These are phyloP conservation scores for Habropoda laboriosa DNA, from an alignment of 1,140 invertebrate genomes.

Conservation along the genomic window DNA sequence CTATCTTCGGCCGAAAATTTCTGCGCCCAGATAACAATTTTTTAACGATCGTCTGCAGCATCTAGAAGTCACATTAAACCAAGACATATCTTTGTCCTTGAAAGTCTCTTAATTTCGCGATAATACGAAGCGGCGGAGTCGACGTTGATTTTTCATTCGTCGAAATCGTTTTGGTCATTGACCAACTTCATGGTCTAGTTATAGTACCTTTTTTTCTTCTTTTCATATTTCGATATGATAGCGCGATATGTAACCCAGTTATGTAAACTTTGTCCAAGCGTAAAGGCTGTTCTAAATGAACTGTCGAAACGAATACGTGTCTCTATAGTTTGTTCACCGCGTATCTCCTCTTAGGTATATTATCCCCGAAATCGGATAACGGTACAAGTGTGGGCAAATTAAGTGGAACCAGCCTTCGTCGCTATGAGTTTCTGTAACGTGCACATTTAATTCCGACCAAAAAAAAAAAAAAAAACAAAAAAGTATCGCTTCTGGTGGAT, in stretches of 20 bases:
- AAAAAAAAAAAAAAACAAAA: too few relatives aligned
- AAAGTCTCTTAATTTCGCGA: neutral
- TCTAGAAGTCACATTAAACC: neutral
- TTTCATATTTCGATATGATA: conserved; percentile 20
- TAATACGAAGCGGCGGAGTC: neutral
- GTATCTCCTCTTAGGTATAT: conserved; percentile 3
- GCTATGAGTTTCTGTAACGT: neutral
- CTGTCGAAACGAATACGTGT: neutral
- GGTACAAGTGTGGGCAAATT: conserved; percentile 19
- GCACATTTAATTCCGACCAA: neutral
- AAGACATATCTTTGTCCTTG: conserved; percentile 5
- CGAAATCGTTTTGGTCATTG: conserved; percentile 28
- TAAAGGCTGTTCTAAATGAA: neutral
- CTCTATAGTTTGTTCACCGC: neutral
- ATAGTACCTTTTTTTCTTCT: neutral
- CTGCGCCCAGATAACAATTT: neutral
- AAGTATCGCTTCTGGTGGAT: neutral
- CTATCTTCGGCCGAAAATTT: neutral
- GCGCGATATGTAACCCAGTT: conserved; percentile 13
- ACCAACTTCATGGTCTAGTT: conserved; percentile 21
- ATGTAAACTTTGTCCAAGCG: conserved; percentile 28
- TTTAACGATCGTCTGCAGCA: neutral
- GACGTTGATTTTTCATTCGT: neutral
- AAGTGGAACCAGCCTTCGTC: conserved; percentile 1
- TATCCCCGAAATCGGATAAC: conserved; percentile 40